phyloP scores from a whole-genome alignment of 2,888 invertebrate genomes.

The Choristoneura rosaceana region DNA sequence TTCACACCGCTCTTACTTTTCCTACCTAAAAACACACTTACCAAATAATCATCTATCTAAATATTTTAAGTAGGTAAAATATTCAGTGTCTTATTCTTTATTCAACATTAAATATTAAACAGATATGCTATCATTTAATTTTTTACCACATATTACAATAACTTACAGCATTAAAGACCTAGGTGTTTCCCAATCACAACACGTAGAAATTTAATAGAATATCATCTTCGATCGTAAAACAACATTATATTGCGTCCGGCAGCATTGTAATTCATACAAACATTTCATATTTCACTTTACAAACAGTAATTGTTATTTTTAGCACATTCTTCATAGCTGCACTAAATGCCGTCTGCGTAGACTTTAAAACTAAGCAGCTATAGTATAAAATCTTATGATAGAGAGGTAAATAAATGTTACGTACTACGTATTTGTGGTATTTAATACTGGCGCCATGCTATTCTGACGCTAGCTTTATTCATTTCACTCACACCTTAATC shows the following conservation, averaged over 20 bases:
- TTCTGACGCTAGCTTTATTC: constrained; percentile 30
- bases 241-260: constrained; percentile 16
- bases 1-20: too few relatives aligned
- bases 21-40: too few relatives aligned
- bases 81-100: too few relatives aligned
- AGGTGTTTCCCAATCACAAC: constrained; percentile 12
- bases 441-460: constrained; percentile 40
- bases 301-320: constrained; percentile 65
- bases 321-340: constrained; percentile 53
- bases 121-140: neutral
- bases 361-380: neutral
- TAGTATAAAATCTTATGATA: neutral
- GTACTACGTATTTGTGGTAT: constrained; percentile 27
- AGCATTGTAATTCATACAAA: constrained; percentile 33
- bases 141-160: neutral
- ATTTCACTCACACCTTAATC: constrained; percentile 41
- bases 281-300: constrained; percentile 54
- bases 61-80: too few relatives aligned
- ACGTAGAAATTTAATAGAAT: constrained; percentile 5
- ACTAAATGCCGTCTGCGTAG: neutral
- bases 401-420: neutral
- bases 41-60: too few relatives aligned
- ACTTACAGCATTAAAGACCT: neutral
- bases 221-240: constrained; percentile 17
- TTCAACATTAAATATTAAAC: too few relatives aligned